These are phyloP conservation scores for Sus scrofa DNA, from an alignment of 2,113 vertebrate genomes.

Conservation along the genomic window DNA sequence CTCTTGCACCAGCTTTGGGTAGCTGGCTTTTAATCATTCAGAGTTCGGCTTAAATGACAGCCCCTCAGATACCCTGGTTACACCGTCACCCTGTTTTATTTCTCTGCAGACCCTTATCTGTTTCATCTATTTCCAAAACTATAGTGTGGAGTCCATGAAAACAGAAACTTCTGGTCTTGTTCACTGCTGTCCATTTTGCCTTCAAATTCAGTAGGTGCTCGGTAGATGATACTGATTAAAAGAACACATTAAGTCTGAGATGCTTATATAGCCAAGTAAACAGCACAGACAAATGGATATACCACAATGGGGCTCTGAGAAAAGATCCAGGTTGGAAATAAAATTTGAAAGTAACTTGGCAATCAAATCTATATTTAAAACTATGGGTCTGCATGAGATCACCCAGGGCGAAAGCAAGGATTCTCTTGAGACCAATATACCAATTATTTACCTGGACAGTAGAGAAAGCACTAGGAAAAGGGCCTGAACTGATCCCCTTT, in stretches of 20 bases:
- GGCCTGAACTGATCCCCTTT: neutral
- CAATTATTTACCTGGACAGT: conserved; percentile 9
- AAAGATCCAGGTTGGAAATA: neutral
- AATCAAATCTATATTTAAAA: neutral
- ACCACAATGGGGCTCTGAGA: neutral
- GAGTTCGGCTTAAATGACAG: conserved; percentile 10
- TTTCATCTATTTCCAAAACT: conserved; percentile 2
- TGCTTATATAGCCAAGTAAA: conserved; percentile 33
- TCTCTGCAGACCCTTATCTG: conserved; percentile 19
- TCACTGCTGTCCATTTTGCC: neutral
- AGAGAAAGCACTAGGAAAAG: conserved; percentile 17
- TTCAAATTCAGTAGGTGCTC: conserved; percentile 2
- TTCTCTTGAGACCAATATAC: conserved; percentile 5
- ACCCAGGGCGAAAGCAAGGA: neutral
- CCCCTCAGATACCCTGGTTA: neutral
- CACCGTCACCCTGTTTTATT: neutral
- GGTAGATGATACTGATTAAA: neutral
- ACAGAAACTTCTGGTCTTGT: neutral
- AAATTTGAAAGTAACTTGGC: conserved; percentile 4
- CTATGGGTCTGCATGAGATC: neutral
- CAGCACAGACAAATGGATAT: neutral
- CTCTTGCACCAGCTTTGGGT: neutral
- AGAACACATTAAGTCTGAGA: neutral
- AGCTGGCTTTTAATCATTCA: neutral
- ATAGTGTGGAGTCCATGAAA: neutral